Evolutionary conservation across 2,113 vertebrate genomes (phyloP), one percentile per base, ranked within the genome.

Genomic region (Lynx canadensis): DNA sequence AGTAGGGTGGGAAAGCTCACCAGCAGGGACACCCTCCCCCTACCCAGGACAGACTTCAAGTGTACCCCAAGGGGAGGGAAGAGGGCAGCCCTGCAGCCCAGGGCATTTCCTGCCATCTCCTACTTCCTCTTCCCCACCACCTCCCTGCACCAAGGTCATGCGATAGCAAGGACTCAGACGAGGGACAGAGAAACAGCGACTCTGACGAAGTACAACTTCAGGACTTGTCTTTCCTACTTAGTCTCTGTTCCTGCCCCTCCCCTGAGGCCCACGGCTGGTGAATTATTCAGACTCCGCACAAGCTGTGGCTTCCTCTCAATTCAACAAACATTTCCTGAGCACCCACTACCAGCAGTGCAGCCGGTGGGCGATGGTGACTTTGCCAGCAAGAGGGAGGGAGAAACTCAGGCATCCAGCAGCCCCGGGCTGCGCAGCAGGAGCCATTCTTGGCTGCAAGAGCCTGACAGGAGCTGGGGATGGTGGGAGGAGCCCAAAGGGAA

Each of bases 241-340:
- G 82, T 69, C 86, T 95, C 90, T 36, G 27, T 91, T 85, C 82
- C 85, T 5, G 6, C 80, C 65, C 97, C 92, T 68, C 85, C 91
- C 68, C 65, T 12, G 65, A 84, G 80, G 94, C 96, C 95, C 91
- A 82, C 31, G 81, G 86, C 97, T 97, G 93, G 89, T 96, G 94
- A 95, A 96, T 97, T 96, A 98, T 92, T 97, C 92, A 96, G 96
- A 96, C 97, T 96, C 95, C 21, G 84, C 97, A 97, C 91, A 98
- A 97, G 98, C 97, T 98, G 97, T 98, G 96, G 96, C 94, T 97
- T 97, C 97, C 95, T 98, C 90, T 97, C 88, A 73, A 96, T 97
- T 98, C 97, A 97, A 97, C 97, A 97, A 97, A 97, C 95, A 96
- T 96, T 98, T 98, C 97, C 98, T 97, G 97, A 97, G 95, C 94